Evolutionary conservation across 53 echinoderm and acorn worm species (phyloP).

Genomic region (Patiria pectinifera): DNA sequence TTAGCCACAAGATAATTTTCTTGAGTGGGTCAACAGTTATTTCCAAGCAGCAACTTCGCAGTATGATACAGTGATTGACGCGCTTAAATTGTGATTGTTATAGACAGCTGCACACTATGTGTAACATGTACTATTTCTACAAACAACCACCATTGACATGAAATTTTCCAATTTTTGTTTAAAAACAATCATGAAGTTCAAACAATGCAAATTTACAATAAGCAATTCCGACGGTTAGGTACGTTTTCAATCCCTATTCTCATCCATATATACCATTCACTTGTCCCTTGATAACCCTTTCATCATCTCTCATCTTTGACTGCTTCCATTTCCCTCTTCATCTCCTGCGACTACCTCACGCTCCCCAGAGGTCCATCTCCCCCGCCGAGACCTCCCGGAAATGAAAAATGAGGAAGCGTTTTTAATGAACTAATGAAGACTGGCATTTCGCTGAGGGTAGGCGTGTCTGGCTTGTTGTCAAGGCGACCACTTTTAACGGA

Average conservation of each 20-base stretch:
- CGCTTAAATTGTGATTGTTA: neutral
- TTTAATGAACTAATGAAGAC: conserved; percentile 59
- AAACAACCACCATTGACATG: neutral
- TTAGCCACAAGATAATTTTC: conserved; percentile 22
- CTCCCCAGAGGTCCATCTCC: neutral
- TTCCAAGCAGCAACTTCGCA: neutral
- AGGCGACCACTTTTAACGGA: conserved; percentile 40
- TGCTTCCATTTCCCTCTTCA: neutral
- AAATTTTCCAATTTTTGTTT: neutral
- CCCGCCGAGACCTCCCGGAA: conserved; percentile 20
- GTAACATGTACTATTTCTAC: neutral
- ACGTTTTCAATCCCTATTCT: neutral
- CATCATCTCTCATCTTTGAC: neutral
- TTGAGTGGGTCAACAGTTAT: conserved; percentile 1
- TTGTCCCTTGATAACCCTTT: too few species aligned
- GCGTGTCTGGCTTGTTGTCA: conserved; percentile 51
- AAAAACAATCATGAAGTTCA: too few species aligned
- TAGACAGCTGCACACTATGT: neutral
- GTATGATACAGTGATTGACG: neutral
- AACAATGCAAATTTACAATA: too few species aligned
- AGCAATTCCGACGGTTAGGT: neutral
- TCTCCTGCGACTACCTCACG: neutral
- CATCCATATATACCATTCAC: neutral
- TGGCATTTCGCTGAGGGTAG: neutral
- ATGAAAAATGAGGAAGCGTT: conserved; percentile 59